Percentiles rank a stretch among this genome's conserved stretches.
phyloP scores from a whole-genome alignment of 2,888 invertebrate genomes.

The Cryptops parisi region DNA sequence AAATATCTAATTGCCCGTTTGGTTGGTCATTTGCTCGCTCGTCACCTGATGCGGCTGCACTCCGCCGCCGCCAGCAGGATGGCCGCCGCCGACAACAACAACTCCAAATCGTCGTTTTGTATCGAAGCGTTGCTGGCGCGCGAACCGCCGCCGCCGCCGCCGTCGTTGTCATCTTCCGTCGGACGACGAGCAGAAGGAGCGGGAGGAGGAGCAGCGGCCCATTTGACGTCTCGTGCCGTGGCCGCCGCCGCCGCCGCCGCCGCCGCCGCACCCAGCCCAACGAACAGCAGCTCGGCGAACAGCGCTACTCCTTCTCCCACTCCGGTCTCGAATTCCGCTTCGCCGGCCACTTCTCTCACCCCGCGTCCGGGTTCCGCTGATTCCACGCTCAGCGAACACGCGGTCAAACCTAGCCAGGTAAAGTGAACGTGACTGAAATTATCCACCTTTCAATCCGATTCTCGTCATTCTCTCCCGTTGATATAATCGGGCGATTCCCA shows the following conservation, averaged over 20 bases:
- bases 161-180: constrained; percentile 1
- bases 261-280: constrained; percentile 1
- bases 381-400: not conserved
- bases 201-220: not conserved
- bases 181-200: too few species aligned
- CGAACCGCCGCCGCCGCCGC: constrained; percentile 27
- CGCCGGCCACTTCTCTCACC: not conserved
- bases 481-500: too few species aligned
- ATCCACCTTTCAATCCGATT: not conserved
- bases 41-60: constrained; percentile 5
- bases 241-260: not conserved
- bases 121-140: constrained; percentile 74
- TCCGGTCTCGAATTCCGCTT: not conserved
- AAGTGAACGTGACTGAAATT: too few species aligned
- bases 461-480: too few species aligned
- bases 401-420: too few species aligned
- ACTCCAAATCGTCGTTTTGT: constrained; percentile 64
- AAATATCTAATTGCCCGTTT: constrained; percentile 16
- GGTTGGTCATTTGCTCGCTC: constrained; percentile 10
- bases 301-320: constrained; percentile 5
- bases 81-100: constrained; percentile 10
- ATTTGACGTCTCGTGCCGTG: too few species aligned
- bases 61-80: constrained; percentile 8
- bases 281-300: not conserved
- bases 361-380: not conserved